Conservation (phyloP, 2,797 vertebrate genomes). For the Darevskia nairensis region DNA sequence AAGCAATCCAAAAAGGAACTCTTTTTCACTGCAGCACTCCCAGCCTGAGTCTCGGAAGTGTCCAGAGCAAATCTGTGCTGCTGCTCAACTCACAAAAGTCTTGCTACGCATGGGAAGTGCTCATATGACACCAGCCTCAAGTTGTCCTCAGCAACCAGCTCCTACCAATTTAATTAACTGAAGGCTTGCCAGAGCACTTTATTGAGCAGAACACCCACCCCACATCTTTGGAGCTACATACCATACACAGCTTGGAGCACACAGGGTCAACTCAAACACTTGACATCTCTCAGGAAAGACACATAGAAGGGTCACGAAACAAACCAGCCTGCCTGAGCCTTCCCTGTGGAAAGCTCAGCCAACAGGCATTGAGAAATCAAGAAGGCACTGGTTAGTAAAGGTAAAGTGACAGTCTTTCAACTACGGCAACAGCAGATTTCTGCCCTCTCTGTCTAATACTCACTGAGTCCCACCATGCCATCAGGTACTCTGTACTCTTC, state of each 20-base stretch:
- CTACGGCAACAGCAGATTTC: constrained; percentile 20
- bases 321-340: constrained; percentile 32
- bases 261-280: constrained; percentile 14
- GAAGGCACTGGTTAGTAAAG: constrained; percentile 27
- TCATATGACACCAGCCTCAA: neutral
- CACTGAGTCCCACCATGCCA: constrained; percentile 94
- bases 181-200: neutral
- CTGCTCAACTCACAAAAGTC: neutral
- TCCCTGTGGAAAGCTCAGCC: constrained; percentile 24
- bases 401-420: constrained; percentile 20
- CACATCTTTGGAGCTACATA: neutral
- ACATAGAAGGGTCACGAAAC: constrained; percentile 1
- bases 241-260: neutral
- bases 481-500: constrained; percentile 93
- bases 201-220: constrained; percentile 5
- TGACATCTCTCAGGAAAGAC: neutral
- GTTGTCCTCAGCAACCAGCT: neutral
- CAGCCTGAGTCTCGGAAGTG: neutral
- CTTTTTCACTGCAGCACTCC: constrained; percentile 14
- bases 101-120: neutral
- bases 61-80: constrained; percentile 17
- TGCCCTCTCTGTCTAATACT: constrained; percentile 75
- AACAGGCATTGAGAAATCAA: constrained; percentile 12
- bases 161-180: neutral
- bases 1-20: constrained; percentile 14